Percentiles rank a stretch among this genome's conserved stretches.
These are phyloP conservation scores for Drosophila testacea DNA, from an alignment of 2,888 invertebrate species.

Conservation along the genomic window DNA sequence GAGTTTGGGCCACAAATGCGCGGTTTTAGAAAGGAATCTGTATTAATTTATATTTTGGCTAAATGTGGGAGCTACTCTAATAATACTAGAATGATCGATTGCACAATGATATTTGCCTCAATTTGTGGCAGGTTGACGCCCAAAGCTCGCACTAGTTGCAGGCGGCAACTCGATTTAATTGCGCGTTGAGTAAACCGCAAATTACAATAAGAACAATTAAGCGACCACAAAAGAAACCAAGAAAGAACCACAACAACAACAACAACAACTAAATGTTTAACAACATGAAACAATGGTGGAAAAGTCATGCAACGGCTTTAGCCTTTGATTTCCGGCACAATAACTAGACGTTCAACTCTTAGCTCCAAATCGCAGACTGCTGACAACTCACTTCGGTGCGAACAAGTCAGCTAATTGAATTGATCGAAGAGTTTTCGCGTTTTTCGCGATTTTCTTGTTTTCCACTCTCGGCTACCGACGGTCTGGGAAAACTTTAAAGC, in stretches of 20 bases:
- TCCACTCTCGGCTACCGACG: constrained; percentile 8
- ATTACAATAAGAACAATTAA: constrained; percentile 39
- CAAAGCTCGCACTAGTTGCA: constrained; percentile 8
- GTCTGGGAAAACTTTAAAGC: constrained; percentile 30
- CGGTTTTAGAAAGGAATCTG: constrained; percentile 70
- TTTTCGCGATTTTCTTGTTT: constrained; percentile 16
- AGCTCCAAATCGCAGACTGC: not conserved
- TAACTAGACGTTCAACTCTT: not conserved
- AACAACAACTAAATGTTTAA: not conserved
- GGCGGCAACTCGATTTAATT: constrained; percentile 36
- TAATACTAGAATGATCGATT: constrained; percentile 11
- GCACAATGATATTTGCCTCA: constrained; percentile 37
- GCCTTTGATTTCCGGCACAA: constrained; percentile 34
- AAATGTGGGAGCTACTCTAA: constrained; percentile 36
- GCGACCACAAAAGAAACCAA: constrained; percentile 25
- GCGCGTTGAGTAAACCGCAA: constrained; percentile 53
- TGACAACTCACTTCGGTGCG: constrained; percentile 47
- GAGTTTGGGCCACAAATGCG: constrained; percentile 27
- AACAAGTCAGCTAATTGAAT: constrained; percentile 62
- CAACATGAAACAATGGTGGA: constrained; percentile 39
- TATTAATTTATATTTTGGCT: not conserved
- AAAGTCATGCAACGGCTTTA: constrained; percentile 21
- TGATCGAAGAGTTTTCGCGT: constrained; percentile 42
- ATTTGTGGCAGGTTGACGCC: constrained; percentile 17
- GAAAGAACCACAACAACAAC: constrained; percentile 14